phyloP scores from a whole-genome alignment of 1,140 invertebrate genomes.

The Drosophila subobscura region DNA sequence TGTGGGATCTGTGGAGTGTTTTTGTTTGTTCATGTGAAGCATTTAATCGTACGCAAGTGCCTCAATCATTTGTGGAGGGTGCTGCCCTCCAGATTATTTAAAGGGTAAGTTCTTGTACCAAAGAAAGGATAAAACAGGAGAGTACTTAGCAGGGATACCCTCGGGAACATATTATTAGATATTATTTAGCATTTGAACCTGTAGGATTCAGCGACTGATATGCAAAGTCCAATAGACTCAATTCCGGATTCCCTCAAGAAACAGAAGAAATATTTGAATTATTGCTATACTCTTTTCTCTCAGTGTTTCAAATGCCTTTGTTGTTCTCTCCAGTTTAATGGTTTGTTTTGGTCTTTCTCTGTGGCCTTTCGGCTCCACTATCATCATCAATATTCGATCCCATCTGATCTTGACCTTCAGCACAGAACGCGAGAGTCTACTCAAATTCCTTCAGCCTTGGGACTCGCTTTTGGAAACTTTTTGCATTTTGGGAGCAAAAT shows the following conservation, averaged over 20 bases:
- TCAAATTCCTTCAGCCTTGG: slow-evolving; percentile 10
- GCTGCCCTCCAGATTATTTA: too few species aligned
- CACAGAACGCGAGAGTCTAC: neutral
- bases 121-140: too few species aligned
- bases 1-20: too few species aligned
- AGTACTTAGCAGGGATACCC: too few species aligned
- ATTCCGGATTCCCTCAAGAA: neutral
- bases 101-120: too few species aligned
- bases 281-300: neutral
- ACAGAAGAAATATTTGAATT: neutral
- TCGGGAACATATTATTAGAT: too few species aligned
- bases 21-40: neutral
- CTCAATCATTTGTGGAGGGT: neutral
- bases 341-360: slow-evolving; percentile 6
- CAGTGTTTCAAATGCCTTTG: slow-evolving; percentile 3
- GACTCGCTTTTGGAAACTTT: neutral
- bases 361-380: too few species aligned
- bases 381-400: neutral
- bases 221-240: too few species aligned
- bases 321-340: slow-evolving; percentile 1
- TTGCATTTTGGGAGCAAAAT: too few species aligned
- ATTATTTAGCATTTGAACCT: too few species aligned
- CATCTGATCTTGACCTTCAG: slow-evolving; percentile 41
- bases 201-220: too few species aligned
- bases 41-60: neutral